These are phyloP conservation scores for Hydropsyche betteni DNA, from an alignment of 2,888 invertebrate species.

Conservation along the genomic window DNA sequence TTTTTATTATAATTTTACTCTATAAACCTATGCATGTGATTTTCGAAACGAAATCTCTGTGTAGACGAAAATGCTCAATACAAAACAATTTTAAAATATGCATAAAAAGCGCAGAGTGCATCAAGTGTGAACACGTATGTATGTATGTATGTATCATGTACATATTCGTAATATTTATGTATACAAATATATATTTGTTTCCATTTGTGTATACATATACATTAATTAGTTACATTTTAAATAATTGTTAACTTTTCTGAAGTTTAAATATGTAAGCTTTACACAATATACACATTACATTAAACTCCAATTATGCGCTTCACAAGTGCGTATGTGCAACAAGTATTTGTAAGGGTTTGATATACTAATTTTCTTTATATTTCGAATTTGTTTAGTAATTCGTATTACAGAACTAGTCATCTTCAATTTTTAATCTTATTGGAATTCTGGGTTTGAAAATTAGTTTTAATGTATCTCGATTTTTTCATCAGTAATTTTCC, in stretches of 20 bases:
- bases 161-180: not conserved
- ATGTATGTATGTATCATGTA: slow-evolving; percentile 30
- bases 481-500: no score
- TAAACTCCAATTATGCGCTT: no score
- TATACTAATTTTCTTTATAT: not conserved
- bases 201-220: slow-evolving; percentile 32
- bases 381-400: not conserved
- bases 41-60: no score
- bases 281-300: slow-evolving; percentile 6
- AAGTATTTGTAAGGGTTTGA: no score
- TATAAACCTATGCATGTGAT: no score
- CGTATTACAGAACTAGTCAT: not conserved
- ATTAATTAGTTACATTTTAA: slow-evolving; percentile 33
- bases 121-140: not conserved
- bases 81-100: no score
- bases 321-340: no score
- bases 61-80: no score
- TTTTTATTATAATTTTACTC: no score
- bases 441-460: no score
- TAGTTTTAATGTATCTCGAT: not conserved
- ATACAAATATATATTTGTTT: not conserved
- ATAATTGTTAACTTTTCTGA: slow-evolving; percentile 35
- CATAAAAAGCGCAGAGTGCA: not conserved
- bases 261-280: slow-evolving; percentile 25
- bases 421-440: no score